Conservation (phyloP, 2,888 invertebrate species). For the Apotomis turbidana region DNA sequence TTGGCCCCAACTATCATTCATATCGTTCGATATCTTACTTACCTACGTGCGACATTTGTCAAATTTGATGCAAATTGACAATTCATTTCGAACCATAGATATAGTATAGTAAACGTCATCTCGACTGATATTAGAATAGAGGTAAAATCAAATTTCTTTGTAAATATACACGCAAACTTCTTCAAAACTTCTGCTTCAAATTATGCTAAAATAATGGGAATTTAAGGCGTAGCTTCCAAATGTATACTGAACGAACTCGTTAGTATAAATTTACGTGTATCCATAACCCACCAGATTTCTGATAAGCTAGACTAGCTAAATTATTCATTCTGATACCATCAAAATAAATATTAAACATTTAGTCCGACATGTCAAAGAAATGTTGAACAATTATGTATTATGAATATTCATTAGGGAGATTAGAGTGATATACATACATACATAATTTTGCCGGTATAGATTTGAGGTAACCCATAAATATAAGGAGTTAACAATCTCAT, state of each 20-base stretch:
- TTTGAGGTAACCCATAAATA: constrained; percentile 45
- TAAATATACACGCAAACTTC: no score
- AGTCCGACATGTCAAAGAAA: constrained; percentile 38
- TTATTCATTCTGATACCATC: constrained; percentile 36
- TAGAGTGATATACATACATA: constrained; percentile 49
- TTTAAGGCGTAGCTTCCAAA: neutral
- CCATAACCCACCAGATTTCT: constrained; percentile 11
- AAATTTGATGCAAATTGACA: no score
- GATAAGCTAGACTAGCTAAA: constrained; percentile 18
- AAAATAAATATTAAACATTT: constrained; percentile 39
- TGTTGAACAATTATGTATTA: constrained; percentile 47
- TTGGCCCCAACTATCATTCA: no score
- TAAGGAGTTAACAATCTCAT: constrained; percentile 49
- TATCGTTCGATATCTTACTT: no score
- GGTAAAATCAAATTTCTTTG: no score
- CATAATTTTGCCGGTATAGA: constrained; percentile 44
- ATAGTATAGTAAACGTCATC: no score
- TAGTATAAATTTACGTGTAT: constrained; percentile 4
- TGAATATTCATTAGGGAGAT: constrained; percentile 56
- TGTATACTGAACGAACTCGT: neutral
- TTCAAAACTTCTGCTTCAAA: no score
- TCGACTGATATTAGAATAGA: no score
- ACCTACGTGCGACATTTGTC: no score
- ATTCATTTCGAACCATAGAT: no score
- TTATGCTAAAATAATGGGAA: neutral